Evolutionary conservation across 30 jellyfish, hydroid and myxozoan genomes (phyloP).

Genomic region (Turritopsis dohrnii): DNA sequence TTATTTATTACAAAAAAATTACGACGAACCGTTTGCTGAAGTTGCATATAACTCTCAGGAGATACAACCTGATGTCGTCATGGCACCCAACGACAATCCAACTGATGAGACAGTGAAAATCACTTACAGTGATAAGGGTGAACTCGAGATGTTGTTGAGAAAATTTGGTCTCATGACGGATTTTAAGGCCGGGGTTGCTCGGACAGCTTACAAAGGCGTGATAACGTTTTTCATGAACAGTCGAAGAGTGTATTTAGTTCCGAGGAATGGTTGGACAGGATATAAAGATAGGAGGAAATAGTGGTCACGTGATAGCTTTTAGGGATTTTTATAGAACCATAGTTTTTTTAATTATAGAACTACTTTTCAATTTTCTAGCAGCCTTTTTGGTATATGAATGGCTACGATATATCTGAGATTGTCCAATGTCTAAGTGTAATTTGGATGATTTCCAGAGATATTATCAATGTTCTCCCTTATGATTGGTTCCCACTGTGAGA

Average conservation of each 20-base stretch:
- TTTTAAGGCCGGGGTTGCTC: conserved; percentile 95
- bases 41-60: conserved; percentile 52
- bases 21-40: conserved; percentile 51
- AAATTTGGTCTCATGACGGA: conserved; percentile 85
- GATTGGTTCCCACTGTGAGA: too few species aligned
- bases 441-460: too few species aligned
- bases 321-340: too few species aligned
- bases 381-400: too few species aligned
- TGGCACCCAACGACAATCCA: conserved; percentile 20
- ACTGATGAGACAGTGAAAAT: conserved; percentile 60
- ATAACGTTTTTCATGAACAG: conserved; percentile 51
- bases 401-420: too few species aligned
- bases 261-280: conserved; percentile 82
- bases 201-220: conserved; percentile 91
- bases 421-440: too few species aligned
- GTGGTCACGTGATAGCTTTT: too few species aligned
- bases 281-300: conserved; percentile 33
- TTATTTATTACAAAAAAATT: conserved; percentile 60
- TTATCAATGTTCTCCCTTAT: too few species aligned
- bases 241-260: conserved; percentile 57
- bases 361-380: too few species aligned
- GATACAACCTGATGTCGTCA: conserved; percentile 33
- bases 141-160: conserved; percentile 52
- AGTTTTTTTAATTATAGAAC: too few species aligned
- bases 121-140: conserved; percentile 41